These are phyloP conservation scores for Scaptomyza montana DNA, from an alignment of 1,140 invertebrate species.

Conservation along the genomic window DNA sequence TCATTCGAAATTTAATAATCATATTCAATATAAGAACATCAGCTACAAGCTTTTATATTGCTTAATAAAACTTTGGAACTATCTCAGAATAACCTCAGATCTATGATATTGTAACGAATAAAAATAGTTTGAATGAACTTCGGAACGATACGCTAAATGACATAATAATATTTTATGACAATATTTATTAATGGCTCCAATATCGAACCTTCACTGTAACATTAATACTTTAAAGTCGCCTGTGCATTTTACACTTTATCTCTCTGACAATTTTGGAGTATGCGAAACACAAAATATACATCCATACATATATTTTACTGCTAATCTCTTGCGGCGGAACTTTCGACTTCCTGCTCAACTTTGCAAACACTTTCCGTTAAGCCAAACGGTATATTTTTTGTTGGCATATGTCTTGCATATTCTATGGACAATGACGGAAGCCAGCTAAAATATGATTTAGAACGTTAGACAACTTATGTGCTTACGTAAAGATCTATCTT, in stretches of 20 bases:
- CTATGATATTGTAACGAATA: no score
- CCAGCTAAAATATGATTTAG: constrained; percentile 25
- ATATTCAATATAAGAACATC: no score
- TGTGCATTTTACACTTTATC: constrained; percentile 46
- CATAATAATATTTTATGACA: no score
- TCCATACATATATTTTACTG: constrained; percentile 54
- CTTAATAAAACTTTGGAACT: no score
- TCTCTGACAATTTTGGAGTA: constrained; percentile 41
- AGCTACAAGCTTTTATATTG: no score
- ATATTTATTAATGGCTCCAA: no score
- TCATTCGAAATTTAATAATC: no score
- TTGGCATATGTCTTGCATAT: constrained; percentile 66
- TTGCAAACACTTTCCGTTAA: constrained; percentile 67
- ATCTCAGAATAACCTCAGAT: no score
- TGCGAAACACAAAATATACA: constrained; percentile 58
- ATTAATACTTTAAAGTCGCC: constrained; percentile 38
- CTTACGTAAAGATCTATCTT: neutral
- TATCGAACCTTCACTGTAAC: constrained; percentile 32
- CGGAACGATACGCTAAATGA: no score
- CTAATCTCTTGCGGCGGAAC: constrained; percentile 73
- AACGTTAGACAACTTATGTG: neutral
- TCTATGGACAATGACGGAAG: constrained; percentile 13
- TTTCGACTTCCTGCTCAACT: constrained; percentile 66
- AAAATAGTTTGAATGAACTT: no score
- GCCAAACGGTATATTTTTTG: constrained; percentile 6